These are phyloP conservation scores for Spisula subtruncata DNA, from an alignment of 2,888 invertebrate genomes.

Conservation along the genomic window DNA sequence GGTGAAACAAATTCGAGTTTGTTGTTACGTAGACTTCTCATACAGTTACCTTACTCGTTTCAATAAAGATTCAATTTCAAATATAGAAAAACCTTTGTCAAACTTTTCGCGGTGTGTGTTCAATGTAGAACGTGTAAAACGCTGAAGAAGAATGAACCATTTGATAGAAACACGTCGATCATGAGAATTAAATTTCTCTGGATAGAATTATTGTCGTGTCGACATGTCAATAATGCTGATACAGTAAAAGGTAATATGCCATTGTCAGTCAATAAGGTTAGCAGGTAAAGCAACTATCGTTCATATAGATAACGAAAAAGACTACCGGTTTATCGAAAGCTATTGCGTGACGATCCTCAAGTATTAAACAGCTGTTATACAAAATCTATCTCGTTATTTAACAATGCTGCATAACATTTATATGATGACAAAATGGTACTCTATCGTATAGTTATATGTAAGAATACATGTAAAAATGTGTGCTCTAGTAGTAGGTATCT, in stretches of 20 bases:
- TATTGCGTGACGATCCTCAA: neutral
- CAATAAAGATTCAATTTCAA: too few relatives aligned
- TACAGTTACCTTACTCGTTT: too few relatives aligned
- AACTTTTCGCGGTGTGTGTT: neutral
- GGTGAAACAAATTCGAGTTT: too few relatives aligned
- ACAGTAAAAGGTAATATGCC: neutral
- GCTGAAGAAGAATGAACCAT: neutral
- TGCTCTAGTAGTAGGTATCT: neutral
- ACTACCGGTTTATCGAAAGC: neutral
- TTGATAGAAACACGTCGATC: neutral
- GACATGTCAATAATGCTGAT: neutral
- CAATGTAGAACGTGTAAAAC: neutral
- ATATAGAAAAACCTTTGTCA: too few relatives aligned
- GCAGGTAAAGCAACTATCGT: neutral
- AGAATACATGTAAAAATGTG: too few relatives aligned
- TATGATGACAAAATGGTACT: too few relatives aligned
- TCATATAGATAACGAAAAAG: neutral
- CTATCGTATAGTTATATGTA: neutral
- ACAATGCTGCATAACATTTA: neutral
- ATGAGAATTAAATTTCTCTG: neutral
- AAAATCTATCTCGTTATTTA: neutral
- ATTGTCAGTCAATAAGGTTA: neutral
- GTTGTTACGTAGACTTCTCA: too few relatives aligned
- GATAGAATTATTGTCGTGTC: neutral
- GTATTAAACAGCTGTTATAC: neutral